Base-by-base conservation (phyloP, 2,113 vertebrate genomes). In the Sapajus apella region DNA sequence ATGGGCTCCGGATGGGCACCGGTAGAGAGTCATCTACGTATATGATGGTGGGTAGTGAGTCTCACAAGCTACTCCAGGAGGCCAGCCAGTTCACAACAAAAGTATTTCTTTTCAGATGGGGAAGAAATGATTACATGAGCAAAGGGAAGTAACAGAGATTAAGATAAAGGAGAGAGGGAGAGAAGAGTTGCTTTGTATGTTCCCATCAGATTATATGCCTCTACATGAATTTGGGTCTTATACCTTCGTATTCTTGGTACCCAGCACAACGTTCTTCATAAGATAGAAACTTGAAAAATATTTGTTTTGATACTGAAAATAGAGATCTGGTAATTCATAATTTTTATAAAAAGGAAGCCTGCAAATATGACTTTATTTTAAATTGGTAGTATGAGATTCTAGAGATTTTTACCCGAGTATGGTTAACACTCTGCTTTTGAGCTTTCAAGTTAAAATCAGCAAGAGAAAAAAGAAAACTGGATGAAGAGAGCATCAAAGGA, bases 391-490 rank as follows among this genome's bases (percentile, higher is more conserved):
- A 14, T 64, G 76, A 83, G 21, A 87, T 61, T 37, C 58, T 77
- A 70, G 87, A 32, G 25, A 43, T 76, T 75, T 94, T 87, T 90
- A 58, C 32, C 14, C 27, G 17, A 77, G 64, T 80, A 66, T 75
- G 85, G 68, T 87, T 58, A 97, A 80, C 88, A 90, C 75, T 88
- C 27, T 77, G 6, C 45, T 83, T 95, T 92, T 95, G 85, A 64
- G 52, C 88, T 96, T 97, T 91, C 66, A 83, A 64, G 37, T 27
- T 73, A 52, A 96, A 96, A 84, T 93, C 50, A 72, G n/a, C 43
- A 81, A 55, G 23, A 86, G 47, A 73, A 32, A 70, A 45, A 91
- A 82, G 58, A 56, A 87, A 75, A n/a, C 27, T 7, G 35, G 64
- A 43, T 76, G 58, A 52, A 90, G 83, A 92, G 21, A 58, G 21